Evolutionary conservation across 2,113 vertebrate genomes (phyloP), one percentile per base, ranked within the genome.

Genomic region (Australoheros scitulus): DNA sequence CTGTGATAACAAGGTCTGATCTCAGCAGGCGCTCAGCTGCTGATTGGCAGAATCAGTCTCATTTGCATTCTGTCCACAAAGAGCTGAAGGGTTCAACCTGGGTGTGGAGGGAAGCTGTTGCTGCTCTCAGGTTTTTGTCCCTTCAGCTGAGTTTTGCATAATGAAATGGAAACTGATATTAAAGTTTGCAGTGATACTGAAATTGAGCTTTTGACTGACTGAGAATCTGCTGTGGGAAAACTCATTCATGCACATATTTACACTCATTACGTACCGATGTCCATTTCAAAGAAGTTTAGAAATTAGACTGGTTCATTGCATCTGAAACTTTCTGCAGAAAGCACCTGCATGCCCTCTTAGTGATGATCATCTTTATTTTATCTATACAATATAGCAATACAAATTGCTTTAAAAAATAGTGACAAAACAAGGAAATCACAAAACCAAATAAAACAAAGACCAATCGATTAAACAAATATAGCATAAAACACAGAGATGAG

Each of bases 61-160:
- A 11, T 76, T 85, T 85, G 82, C 77, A 84, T 84, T 14, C 18
- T 29, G 20, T 41, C 29, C 60, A 11, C 59, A 82, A 32, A 76
- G 52, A 65, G 52, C 50, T 79, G n/a, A 3, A 76, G 24, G 59
- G 20, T 72, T 59, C 43, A 5, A 2, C 29, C 8, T 68, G 57
- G 26, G 24, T 18, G 14, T 41, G 64, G 58, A 38, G 17, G n/a
- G 18, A 36, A 29, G 22, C 15, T 22, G 9, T 55, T 22, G 29
- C 64, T 72, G 68, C 68, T 61, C 41, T n/a, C 43, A 3, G 61
- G 57, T 41, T 22, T 76, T 38, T 34, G 47, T 58, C 56, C 36
- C 59, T 76, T 55, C 50, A 32, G 14, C 17, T 75, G 14, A 65
- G 11, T 76, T 87, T 79, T 83, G 76, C 41, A 82, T 76, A 68